Evolutionary conservation across 2,113 vertebrate species (phyloP), one percentile per base, ranked within the genome.

Genomic region (Ammodytes marinus): DNA sequence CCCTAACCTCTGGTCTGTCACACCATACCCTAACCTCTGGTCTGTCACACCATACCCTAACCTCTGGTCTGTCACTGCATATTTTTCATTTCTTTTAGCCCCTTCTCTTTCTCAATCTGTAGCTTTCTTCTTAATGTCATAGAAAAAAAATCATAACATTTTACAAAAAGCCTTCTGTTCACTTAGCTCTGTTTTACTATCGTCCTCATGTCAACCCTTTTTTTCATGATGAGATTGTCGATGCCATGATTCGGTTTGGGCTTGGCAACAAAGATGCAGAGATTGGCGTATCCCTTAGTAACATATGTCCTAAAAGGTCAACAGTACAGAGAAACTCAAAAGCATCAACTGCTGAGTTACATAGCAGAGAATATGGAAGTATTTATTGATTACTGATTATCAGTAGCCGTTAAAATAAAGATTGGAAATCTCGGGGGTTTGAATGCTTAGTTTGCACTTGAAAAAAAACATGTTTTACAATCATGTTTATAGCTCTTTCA

Each of bases 21-120:
- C n/a, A n/a, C n/a, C n/a, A n/a, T n/a, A 85, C 81, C 72, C 46
- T 79, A 47, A 53, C 58, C 59, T 49, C 64, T 55, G n/a, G n/a
- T n/a, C n/a, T n/a, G n/a, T n/a, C n/a, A n/a, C n/a, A n/a, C n/a
- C n/a, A n/a, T n/a, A 85, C n/a, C n/a, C n/a, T n/a, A 47, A 53
- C 58, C 59, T 49, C 64, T 55, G 27, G 14, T 63, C 42, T 73
- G 35, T 49, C 39, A 4, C 55, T 37, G 61, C 61, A 75, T 63
- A 74, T 4, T 27, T 78, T 54, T 35, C 39, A 74, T 49, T 1
- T 63, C 12, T 60, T 70, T 14, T 69, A 40, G 49, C 2, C n/a
- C 6, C n/a, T 43, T 42, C 64, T 64, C 43, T 59, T 73, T 47
- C 7, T 73, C 14, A 14, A 54, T 45, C n/a, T 64, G 11, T 43